Percentiles rank a stretch among this genome's conserved stretches.
Conservation (phyloP, 2,113 vertebrate species). For the Excalfactoria chinensis region DNA sequence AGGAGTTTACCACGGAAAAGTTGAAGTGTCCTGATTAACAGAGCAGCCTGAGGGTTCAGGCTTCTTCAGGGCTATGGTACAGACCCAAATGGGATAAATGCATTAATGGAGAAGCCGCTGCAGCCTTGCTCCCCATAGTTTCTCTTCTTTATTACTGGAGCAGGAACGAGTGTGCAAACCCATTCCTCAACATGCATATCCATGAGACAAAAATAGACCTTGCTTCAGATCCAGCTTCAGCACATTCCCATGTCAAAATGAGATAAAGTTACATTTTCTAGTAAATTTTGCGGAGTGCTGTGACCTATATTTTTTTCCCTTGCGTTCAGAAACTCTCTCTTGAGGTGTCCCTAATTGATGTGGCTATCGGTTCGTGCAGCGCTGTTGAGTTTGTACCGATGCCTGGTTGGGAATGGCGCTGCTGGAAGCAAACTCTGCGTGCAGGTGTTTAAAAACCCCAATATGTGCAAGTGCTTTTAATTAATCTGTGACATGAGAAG, state of each 20-base stretch:
- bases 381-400: neutral
- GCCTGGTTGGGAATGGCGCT: neutral
- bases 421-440: neutral
- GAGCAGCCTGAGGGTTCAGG: neutral
- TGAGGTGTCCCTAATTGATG: neutral
- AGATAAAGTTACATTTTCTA: constrained; percentile 17
- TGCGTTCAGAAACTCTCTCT: neutral
- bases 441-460: neutral
- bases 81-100: neutral
- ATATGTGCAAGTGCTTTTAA: neutral
- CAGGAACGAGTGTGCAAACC: neutral
- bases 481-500: constrained; percentile 11
- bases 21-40: neutral
- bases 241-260: neutral
- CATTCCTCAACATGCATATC: accelerated
- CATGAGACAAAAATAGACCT: neutral
- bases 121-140: neutral
- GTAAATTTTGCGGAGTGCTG: constrained; percentile 15
- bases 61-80: neutral
- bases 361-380: neutral
- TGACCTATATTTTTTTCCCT: neutral
- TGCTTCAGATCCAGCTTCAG: neutral
- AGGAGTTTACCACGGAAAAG: neutral
- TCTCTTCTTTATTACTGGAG: neutral
- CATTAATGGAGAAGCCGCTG: neutral